Base-by-base conservation (phyloP, 2,113 vertebrate genomes). In the Jaculus jaculus region DNA sequence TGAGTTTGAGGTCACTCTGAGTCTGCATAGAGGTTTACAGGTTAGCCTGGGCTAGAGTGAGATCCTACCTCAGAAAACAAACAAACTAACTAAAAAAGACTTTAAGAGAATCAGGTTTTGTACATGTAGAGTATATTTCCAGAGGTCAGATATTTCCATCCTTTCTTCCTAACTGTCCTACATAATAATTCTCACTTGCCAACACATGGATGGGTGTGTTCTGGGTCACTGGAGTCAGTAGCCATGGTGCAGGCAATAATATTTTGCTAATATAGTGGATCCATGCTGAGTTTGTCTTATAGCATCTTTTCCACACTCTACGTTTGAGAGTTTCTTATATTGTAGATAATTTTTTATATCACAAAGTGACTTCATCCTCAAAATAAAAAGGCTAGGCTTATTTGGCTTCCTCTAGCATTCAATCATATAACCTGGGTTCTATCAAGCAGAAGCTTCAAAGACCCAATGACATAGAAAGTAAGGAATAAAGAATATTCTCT, bases 321-420 rank as follows among this genome's bases (percentile, higher is more conserved):
- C 28, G 5, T 37, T n/a, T 74, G 24, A 47, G 5, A 30, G 37
- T 26, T 87, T 4, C 34, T 51, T 88, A 39, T n/a, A 32, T 10
- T 26, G 20, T 32, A 83, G n/a, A n/a, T n/a, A 71, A 42, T 72
- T 51, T 13, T n/a, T 81, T 7, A 26, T 51, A 12, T n/a, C n/a
- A 42, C 32, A 34, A 30, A 92, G 34, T 23, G 47, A 86, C 6
- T 37, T 23, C 15, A 91, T 90, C 80, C 18, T 37, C 32, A 61
- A 80, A 86, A 81, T 65, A 63, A 60, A 47, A 95, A 75, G n/a
- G 4, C 0, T 30, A 75, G 30, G 81, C 4, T 81, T 32, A 12
- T 0, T 13, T 9, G 37, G 0, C 16, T 73, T 91, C 66, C 77
- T 2, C 37, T 42, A 80, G 5, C 2, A 2, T 24, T 1, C 1